These are phyloP conservation scores for Hypselothyrea guttata DNA, from an alignment of 2,888 invertebrate species.

Conservation along the genomic window DNA sequence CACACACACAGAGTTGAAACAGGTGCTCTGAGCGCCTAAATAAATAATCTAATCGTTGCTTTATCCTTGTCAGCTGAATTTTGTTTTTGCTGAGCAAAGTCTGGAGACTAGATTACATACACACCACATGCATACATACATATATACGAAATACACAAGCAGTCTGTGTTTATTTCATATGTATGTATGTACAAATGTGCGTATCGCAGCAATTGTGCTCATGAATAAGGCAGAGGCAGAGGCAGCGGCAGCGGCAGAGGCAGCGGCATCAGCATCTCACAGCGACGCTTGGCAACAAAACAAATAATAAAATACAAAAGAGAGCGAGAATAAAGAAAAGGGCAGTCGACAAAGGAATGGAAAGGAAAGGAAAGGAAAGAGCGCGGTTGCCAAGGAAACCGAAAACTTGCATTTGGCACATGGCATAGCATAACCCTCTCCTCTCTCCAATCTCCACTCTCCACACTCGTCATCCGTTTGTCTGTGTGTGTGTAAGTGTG, in stretches of 20 bases:
- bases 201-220: constrained; percentile 29
- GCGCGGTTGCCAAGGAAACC: constrained; percentile 45
- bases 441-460: too few relatives aligned
- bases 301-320: constrained; percentile 21
- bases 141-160: constrained; percentile 22
- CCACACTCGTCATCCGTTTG: too few relatives aligned
- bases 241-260: too few relatives aligned
- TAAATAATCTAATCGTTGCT: too few relatives aligned
- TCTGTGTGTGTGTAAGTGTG: too few relatives aligned
- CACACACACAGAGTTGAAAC: too few relatives aligned
- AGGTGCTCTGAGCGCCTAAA: too few relatives aligned
- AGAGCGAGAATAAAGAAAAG: constrained; percentile 12
- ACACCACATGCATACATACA: constrained; percentile 7
- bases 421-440: neutral
- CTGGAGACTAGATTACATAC: constrained; percentile 31
- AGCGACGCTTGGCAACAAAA: constrained; percentile 47
- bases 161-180: constrained; percentile 8
- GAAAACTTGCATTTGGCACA: constrained; percentile 37
- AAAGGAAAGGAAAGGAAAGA: constrained; percentile 17
- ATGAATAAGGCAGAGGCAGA: constrained; percentile 40
- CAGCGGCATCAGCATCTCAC: constrained; percentile 42
- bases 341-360: constrained; percentile 22
- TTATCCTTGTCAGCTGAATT: too few relatives aligned
- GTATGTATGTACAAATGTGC: constrained; percentile 24
- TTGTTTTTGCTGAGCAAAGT: too few relatives aligned